A percentile compares a stretch with the other conserved stretches of the same genome.
Evolutionary conservation across 2,888 invertebrate genomes (phyloP).

Genomic region (Saturnia japonica): DNA sequence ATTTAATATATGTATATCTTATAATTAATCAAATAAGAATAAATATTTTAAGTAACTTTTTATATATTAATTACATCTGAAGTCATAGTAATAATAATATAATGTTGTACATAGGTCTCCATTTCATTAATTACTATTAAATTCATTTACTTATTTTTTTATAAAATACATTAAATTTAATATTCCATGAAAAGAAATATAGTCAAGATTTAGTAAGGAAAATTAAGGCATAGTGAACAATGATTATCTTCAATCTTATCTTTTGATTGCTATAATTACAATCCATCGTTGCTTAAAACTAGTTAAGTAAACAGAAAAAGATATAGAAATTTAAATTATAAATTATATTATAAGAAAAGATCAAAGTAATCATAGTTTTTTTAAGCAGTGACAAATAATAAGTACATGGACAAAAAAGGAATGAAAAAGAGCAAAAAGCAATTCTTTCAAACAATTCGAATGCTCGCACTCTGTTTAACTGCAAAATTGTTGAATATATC

Average conservation of each 20-base stretch:
- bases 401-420: neutral
- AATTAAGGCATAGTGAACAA: conserved; percentile 42
- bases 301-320: conserved; percentile 36
- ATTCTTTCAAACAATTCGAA: neutral
- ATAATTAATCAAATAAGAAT: neutral
- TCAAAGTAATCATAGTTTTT: conserved; percentile 79
- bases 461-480: neutral
- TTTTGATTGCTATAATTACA: neutral
- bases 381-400: conserved; percentile 21
- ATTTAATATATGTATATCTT: neutral
- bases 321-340: conserved; percentile 19
- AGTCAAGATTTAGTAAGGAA: conserved; percentile 4
- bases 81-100: neutral
- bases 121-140: neutral
- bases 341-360: conserved; percentile 64
- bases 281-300: conserved; percentile 25
- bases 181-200: no score
- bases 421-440: neutral
- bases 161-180: no score
- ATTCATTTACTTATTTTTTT: neutral
- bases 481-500: neutral
- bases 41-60: neutral
- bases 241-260: conserved; percentile 76
- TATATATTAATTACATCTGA: neutral
- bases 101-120: neutral